Evolutionary conservation across 2,797 vertebrate genomes (phyloP).

Genomic region (Microtus agrestis): DNA sequence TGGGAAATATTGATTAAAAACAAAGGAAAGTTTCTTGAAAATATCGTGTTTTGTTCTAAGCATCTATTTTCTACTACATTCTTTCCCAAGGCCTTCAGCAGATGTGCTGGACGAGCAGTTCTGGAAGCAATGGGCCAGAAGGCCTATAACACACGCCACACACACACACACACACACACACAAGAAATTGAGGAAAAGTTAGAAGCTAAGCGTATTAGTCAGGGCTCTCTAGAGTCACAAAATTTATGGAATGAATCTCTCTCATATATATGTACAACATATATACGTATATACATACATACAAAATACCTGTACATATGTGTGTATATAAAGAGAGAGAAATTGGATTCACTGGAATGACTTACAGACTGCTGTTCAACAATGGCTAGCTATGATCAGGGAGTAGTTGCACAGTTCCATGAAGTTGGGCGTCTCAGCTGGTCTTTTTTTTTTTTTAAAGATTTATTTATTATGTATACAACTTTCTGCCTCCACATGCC

Average conservation of each 20-base stretch:
- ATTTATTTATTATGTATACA: no score
- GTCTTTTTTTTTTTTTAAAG: no score
- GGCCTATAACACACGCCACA: background rate
- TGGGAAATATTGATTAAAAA: background rate
- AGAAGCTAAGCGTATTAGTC: background rate
- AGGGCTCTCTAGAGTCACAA: no score
- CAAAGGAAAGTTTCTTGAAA: constrained; percentile 42
- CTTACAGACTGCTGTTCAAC: background rate
- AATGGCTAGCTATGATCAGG: background rate
- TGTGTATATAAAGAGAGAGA: no score
- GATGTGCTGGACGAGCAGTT: background rate
- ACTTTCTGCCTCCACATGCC: no score
- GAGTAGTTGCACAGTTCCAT: background rate
- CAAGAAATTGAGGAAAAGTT: no score
- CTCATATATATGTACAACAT: no score
- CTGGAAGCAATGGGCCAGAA: background rate
- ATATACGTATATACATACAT: no score
- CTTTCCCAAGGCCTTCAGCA: background rate
- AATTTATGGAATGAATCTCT: no score
- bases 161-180: background rate
- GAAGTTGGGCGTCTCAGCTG: background rate
- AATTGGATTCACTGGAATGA: background rate
- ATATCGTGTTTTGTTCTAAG: constrained; percentile 11
- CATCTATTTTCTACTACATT: background rate
- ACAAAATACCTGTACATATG: no score